phyloP scores from a whole-genome alignment of 2,113 vertebrate species.

The Speoplatyrhinus poulsoni region DNA sequence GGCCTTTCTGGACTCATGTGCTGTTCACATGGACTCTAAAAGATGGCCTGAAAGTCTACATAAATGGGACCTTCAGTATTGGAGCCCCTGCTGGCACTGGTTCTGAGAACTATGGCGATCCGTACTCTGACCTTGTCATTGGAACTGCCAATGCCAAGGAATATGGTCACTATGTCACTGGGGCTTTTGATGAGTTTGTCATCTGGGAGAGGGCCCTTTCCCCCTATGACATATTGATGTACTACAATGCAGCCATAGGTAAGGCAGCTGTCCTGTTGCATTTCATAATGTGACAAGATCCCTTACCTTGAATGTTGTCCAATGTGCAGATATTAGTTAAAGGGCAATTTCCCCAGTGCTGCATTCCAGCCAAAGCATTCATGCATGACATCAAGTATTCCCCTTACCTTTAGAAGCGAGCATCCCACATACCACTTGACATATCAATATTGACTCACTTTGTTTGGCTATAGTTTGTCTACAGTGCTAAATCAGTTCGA shows the following conservation, averaged over 20 bases:
- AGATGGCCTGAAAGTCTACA: constrained; percentile 88
- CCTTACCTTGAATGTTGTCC: constrained; percentile 15
- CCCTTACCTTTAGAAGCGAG: constrained; percentile 15
- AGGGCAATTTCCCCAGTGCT: constrained; percentile 50
- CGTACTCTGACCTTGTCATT: constrained; percentile 73
- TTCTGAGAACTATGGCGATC: constrained; percentile 79
- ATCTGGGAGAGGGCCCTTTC: constrained; percentile 92
- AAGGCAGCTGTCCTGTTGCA: constrained; percentile 46
- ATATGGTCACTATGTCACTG: constrained; percentile 71
- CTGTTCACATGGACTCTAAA: constrained; percentile 89
- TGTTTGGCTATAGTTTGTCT: no score
- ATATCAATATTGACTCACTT: no score
- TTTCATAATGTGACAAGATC: constrained; percentile 11
- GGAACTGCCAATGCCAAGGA: constrained; percentile 67
- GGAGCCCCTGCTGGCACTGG: constrained; percentile 74
- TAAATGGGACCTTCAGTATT: constrained; percentile 85
- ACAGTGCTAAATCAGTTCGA: constrained; percentile 40
- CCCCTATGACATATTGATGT: constrained; percentile 78
- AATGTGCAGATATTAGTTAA: constrained; percentile 37
- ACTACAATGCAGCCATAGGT: constrained; percentile 88
- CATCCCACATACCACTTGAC: constrained; percentile 10
- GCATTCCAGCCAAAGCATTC: constrained; percentile 42
- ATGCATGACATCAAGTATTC: constrained; percentile 45
- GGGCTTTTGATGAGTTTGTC: constrained; percentile 91
- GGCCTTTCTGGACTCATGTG: constrained; percentile 90